Conservation (phyloP, 2,888 invertebrate genomes). For the Tridacna crocea region DNA sequence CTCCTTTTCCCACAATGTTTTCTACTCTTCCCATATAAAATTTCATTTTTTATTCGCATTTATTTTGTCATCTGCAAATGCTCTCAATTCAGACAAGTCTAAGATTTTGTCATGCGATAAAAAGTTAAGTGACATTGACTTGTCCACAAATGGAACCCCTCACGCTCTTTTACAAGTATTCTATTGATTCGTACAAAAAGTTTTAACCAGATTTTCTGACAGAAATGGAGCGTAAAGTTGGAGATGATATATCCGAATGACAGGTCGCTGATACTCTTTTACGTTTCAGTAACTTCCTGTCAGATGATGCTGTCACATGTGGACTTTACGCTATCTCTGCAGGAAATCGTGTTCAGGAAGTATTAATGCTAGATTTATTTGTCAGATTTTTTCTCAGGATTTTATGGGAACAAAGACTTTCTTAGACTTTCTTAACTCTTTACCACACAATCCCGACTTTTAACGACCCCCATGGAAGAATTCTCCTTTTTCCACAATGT, state of each 20-base stretch:
- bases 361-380: conserved; percentile 22
- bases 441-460: too few relatives aligned
- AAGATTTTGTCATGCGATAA: too few relatives aligned
- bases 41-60: too few relatives aligned
- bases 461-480: too few relatives aligned
- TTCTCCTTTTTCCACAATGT: neutral
- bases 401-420: conserved; percentile 1
- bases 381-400: conserved; percentile 25
- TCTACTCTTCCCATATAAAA: too few relatives aligned
- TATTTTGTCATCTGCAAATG: too few relatives aligned
- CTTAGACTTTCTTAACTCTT: neutral
- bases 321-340: conserved; percentile 17
- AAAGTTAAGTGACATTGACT: too few relatives aligned
- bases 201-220: neutral
- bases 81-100: too few relatives aligned
- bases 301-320: conserved; percentile 25
- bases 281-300: conserved; percentile 14
- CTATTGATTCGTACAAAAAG: conserved; percentile 1
- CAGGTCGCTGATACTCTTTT: conserved; percentile 13
- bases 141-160: too few relatives aligned
- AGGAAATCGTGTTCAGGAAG: conserved; percentile 20
- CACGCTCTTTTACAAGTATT: too few relatives aligned
- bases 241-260: conserved; percentile 16
- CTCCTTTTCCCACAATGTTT: too few relatives aligned
- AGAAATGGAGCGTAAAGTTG: neutral